A percentile compares a stretch with the other conserved stretches of the same genome.
Conservation (phyloP, 1,140 invertebrate genomes). For the Lordiphosa stackelbergi region DNA sequence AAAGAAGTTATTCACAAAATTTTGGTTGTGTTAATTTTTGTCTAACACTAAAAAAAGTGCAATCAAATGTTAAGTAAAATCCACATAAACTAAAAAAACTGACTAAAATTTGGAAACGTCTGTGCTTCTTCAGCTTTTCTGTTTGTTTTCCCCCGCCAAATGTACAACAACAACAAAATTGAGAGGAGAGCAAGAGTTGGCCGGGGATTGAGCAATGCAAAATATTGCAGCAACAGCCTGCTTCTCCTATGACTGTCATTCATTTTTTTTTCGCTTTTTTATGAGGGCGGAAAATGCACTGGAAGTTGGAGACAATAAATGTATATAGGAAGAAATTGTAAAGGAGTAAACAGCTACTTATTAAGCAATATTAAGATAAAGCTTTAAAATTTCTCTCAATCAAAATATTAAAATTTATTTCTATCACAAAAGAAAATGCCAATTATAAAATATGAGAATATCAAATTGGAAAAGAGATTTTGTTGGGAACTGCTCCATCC, state of each 20-base stretch:
- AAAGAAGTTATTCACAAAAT: conserved; percentile 39
- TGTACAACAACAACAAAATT: conserved; percentile 19
- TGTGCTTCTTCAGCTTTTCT: conserved; percentile 35
- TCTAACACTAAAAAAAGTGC: conserved; percentile 19
- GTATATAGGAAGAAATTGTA: neutral
- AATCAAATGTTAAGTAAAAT: conserved; percentile 20
- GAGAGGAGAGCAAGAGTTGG: conserved; percentile 15
- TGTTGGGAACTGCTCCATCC: too few relatives aligned
- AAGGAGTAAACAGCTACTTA: too few relatives aligned
- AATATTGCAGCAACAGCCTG: conserved; percentile 62
- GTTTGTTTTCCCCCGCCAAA: conserved; percentile 48
- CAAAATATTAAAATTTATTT: too few relatives aligned
- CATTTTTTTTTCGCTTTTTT: conserved; percentile 16
- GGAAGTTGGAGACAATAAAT: neutral
- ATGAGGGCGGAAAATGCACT: conserved; percentile 5
- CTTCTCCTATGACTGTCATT: conserved; percentile 37
- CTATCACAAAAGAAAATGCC: too few relatives aligned
- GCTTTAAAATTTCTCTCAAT: too few relatives aligned
- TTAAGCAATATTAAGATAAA: too few relatives aligned
- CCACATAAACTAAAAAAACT: conserved; percentile 13
- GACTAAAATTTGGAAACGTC: neutral
- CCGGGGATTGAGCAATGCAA: conserved; percentile 57
- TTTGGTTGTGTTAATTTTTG: conserved; percentile 21
- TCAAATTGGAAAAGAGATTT: too few relatives aligned
- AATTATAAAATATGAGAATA: too few relatives aligned